Percentiles rank a stretch among this genome's conserved stretches.
These are phyloP conservation scores for Platyscapa corneri DNA, from an alignment of 1,140 invertebrate species.

Conservation along the genomic window DNA sequence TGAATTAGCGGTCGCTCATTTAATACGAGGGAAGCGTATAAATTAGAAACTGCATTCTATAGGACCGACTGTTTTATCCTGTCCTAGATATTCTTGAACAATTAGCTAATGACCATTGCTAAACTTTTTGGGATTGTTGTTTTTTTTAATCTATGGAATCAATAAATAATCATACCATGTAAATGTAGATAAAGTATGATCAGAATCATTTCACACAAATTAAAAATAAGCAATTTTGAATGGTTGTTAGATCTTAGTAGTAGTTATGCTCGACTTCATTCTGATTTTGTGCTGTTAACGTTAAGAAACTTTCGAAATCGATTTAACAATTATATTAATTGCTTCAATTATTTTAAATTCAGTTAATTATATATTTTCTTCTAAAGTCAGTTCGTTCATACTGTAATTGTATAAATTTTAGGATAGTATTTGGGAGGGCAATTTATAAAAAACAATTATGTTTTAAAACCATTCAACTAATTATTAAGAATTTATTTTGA, in stretches of 20 bases:
- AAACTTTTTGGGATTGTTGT: background rate
- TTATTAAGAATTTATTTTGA: background rate
- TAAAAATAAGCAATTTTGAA: background rate
- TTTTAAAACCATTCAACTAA: background rate
- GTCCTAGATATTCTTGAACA: conserved; percentile 9
- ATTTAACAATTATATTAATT: background rate
- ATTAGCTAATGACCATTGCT: conserved; percentile 33
- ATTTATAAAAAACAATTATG: too few relatives aligned
- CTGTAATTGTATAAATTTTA: background rate
- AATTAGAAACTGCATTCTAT: too few relatives aligned
- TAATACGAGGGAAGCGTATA: too few relatives aligned
- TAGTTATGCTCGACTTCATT: background rate
- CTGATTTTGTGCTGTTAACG: background rate
- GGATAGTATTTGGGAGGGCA: too few relatives aligned
- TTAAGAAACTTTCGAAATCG: background rate
- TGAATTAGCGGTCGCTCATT: background rate
- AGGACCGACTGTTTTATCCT: background rate
- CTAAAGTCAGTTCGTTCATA: background rate
- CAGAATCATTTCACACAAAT: background rate
- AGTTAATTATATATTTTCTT: background rate
- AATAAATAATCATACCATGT: background rate
- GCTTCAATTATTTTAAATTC: background rate
- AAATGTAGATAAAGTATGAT: background rate
- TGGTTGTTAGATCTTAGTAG: background rate
- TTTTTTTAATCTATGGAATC: background rate